phyloP scores from a whole-genome alignment of 2,888 invertebrate species.

The Sericinus montela region DNA sequence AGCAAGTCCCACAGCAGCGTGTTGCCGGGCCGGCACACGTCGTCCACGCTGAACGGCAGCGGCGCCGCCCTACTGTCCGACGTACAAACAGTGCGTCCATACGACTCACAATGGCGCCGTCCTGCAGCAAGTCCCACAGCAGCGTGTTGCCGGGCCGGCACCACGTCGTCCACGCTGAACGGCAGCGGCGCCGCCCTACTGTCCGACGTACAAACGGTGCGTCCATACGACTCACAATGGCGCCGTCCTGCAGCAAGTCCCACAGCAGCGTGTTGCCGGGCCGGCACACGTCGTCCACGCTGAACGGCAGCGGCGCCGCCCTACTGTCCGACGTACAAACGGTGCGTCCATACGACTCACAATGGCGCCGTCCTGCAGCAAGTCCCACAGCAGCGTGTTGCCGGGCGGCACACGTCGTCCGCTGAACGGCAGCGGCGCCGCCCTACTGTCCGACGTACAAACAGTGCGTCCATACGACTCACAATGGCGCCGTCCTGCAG shows the following conservation, averaged over 20 bases:
- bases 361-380: constrained; percentile 88
- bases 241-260: too few relatives aligned
- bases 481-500: constrained; percentile 94
- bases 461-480: constrained; percentile 46
- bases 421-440: constrained; percentile 33
- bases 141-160: constrained; percentile 95
- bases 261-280: too few relatives aligned
- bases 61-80: too few relatives aligned
- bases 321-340: too few relatives aligned
- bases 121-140: constrained; percentile 96
- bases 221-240: too few relatives aligned
- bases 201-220: too few relatives aligned
- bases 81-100: constrained; percentile 1
- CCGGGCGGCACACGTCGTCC: constrained; percentile 94
- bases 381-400: constrained; percentile 95
- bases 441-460: constrained; percentile 10
- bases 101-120: constrained; percentile 88
- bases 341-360: too few relatives aligned
- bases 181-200: constrained; percentile 43
- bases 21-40: too few relatives aligned
- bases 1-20: too few relatives aligned
- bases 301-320: too few relatives aligned
- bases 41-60: too few relatives aligned
- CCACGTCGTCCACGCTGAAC: constrained; percentile 85
- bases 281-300: too few relatives aligned